phyloP scores from a whole-genome alignment of 2,797 vertebrate genomes.

The Jordanella pulchra region DNA sequence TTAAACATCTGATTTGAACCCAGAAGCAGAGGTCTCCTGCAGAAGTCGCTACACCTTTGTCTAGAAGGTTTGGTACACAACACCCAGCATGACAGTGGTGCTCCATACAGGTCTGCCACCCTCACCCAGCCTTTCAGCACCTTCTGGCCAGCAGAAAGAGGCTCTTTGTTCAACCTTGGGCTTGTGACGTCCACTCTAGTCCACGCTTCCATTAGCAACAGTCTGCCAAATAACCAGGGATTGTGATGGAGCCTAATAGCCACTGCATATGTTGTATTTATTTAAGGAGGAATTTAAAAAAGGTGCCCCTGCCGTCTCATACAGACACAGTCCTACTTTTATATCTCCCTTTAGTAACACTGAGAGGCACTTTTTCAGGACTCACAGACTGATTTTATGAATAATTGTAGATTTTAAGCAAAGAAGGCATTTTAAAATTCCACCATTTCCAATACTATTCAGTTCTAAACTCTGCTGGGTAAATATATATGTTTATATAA shows the following conservation, averaged over 20 bases:
- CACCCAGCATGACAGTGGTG: conserved; percentile 72
- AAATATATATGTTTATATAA: background rate
- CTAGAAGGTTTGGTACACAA: conserved; percentile 46
- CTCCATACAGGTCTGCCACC: conserved; percentile 69
- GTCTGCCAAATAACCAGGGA: conserved; percentile 78
- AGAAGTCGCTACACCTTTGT: conserved; percentile 63
- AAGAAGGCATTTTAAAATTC: background rate
- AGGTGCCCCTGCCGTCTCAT: conserved; percentile 65
- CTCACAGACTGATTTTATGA: conserved; percentile 60
- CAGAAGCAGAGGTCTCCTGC: conserved; percentile 14
- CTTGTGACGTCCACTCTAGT: conserved; percentile 72
- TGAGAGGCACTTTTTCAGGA: conserved; percentile 42
- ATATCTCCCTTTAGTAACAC: conserved; percentile 60
- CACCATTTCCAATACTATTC: background rate
- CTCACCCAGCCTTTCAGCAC: conserved; percentile 86
- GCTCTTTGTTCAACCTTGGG: conserved; percentile 75
- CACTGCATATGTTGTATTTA: conserved; percentile 76
- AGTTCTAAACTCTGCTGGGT: background rate
- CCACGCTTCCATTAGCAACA: conserved; percentile 76
- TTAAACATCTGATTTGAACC: conserved; percentile 12
- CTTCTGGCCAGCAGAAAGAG: conserved; percentile 76
- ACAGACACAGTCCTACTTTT: conserved; percentile 72
- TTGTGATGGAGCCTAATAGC: conserved; percentile 79
- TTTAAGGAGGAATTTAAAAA: conserved; percentile 75
- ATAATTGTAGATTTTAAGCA: background rate